Conservation (phyloP, 2,797 vertebrate genomes). For the Antennarius maculatus region DNA sequence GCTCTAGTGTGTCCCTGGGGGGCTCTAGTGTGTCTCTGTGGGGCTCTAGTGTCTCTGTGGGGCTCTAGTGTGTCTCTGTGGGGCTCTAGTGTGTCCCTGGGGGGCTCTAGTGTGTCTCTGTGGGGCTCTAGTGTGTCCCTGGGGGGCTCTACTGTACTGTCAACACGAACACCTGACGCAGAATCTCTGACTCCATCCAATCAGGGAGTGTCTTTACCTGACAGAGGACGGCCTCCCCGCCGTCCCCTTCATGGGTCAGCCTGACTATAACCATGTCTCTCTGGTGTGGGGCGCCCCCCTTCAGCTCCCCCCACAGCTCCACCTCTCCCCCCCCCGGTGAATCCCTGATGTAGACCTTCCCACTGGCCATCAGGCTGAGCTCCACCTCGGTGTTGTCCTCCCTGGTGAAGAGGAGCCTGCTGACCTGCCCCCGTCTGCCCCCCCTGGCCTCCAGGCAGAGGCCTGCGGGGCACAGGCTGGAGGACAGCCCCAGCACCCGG, state of each 20-base stretch:
- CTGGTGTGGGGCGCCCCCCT: slow-evolving; percentile 47
- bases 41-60: too few relatives aligned
- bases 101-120: too few relatives aligned
- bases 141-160: too few relatives aligned
- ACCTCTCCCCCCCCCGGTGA: slow-evolving; percentile 58
- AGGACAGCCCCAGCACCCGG: slow-evolving; percentile 86
- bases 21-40: too few relatives aligned
- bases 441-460: slow-evolving; percentile 73
- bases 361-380: slow-evolving; percentile 82
- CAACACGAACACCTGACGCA: too few relatives aligned
- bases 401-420: slow-evolving; percentile 81
- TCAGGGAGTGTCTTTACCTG: slow-evolving; percentile 82
- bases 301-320: slow-evolving; percentile 84
- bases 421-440: slow-evolving; percentile 58
- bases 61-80: too few relatives aligned
- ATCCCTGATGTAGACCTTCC: slow-evolving; percentile 77
- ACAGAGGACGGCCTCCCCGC: slow-evolving; percentile 91
- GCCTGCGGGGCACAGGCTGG: slow-evolving; percentile 82
- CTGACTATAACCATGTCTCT: slow-evolving; percentile 85
- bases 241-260: slow-evolving; percentile 77
- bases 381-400: slow-evolving; percentile 77
- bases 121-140: too few relatives aligned
- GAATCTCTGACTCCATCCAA: neutral
- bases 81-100: too few relatives aligned
- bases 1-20: too few relatives aligned